Percentiles rank a stretch among this genome's conserved stretches.
phyloP scores from a whole-genome alignment of 1,140 invertebrate genomes.

The Elysia chlorotica region DNA sequence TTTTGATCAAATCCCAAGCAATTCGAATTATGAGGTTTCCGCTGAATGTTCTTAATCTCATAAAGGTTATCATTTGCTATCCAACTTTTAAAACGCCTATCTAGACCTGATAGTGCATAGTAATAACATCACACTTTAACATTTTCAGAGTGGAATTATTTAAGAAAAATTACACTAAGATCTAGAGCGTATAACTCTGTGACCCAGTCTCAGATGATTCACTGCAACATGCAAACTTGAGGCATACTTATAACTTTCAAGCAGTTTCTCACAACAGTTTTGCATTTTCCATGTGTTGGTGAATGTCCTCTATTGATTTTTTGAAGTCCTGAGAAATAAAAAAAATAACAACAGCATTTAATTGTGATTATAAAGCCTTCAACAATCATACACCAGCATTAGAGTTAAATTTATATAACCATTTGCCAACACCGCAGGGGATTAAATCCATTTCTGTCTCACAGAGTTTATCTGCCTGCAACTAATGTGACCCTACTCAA shows the following conservation, averaged over 20 bases:
- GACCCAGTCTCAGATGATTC: neutral
- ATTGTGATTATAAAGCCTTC: neutral
- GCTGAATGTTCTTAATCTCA: too few species aligned
- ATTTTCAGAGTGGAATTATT: neutral
- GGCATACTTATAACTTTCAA: neutral
- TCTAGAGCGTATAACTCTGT: neutral
- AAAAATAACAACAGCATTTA: neutral
- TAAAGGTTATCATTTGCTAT: too few species aligned
- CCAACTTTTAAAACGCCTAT: neutral
- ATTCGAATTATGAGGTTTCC: too few species aligned
- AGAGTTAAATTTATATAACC: neutral
- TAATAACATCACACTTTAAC: neutral
- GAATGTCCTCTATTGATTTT: neutral
- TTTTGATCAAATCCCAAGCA: too few species aligned
- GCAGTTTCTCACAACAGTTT: neutral
- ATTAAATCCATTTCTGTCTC: neutral
- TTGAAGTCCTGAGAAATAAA: conserved; percentile 4
- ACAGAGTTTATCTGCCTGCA: neutral
- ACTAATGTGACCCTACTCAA: neutral
- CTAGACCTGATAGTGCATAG: neutral
- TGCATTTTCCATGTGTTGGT: conserved; percentile 6
- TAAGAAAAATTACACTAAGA: neutral
- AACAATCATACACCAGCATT: neutral
- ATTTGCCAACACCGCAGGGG: neutral
- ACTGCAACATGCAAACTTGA: neutral